A percentile compares a stretch with the other conserved stretches of the same genome.
phyloP scores from a whole-genome alignment of 2,797 vertebrate species.

The Trachurus trachurus region DNA sequence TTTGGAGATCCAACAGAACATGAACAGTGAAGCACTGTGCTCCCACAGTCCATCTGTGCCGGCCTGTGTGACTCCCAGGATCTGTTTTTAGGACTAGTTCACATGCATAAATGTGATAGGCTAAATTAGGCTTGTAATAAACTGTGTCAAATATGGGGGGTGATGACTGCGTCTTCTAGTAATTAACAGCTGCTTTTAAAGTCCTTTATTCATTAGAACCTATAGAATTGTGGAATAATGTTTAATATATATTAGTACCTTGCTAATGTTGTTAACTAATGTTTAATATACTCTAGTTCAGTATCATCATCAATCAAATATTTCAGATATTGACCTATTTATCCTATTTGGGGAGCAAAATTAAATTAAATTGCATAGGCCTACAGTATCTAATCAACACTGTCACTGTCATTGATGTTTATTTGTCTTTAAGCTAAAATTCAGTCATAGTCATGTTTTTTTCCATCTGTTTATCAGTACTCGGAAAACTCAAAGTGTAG shows the following conservation, averaged over 20 bases:
- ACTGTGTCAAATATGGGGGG: not conserved
- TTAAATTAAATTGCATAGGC: no score
- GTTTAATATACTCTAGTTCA: no score
- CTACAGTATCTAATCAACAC: no score
- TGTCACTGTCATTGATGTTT: not conserved
- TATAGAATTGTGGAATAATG: no score
- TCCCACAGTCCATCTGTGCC: not conserved
- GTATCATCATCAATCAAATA: not conserved
- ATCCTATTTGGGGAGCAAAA: no score
- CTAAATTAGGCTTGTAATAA: not conserved
- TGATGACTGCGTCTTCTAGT: not conserved
- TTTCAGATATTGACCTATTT: not conserved
- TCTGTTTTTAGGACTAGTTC: not conserved
- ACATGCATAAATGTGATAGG: not conserved
- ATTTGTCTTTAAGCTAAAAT: no score
- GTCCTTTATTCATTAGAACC: no score
- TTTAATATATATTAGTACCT: no score
- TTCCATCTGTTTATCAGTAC: not conserved
- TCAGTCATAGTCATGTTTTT: no score
- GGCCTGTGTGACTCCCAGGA: not conserved
- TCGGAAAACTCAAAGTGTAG: not conserved
- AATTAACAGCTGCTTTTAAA: no score
- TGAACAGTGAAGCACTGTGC: slow-evolving; percentile 26
- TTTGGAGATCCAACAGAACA: not conserved
- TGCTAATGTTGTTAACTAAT: no score